Evolutionary conservation across 2,113 vertebrate species (phyloP), one percentile per base, ranked within the genome.

Genomic region (Porphyrio hochstetteri): DNA sequence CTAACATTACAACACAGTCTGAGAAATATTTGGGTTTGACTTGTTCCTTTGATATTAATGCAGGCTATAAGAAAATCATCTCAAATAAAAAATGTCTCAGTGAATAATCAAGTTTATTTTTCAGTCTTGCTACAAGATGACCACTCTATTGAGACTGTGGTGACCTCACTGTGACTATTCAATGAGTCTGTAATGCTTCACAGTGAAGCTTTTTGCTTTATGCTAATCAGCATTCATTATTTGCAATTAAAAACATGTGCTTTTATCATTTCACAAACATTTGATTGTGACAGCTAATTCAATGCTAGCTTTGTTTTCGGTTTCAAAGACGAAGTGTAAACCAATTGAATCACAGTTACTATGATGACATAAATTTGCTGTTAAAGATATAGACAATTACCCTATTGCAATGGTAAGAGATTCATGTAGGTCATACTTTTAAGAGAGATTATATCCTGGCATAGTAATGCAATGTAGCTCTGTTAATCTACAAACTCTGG

Each of bases 211-310:
- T 96, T 98, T 95, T 87, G 59, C 57, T 94, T 94, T 86, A 97
- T 98, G 96, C 60, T 97, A 97, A 98, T 97, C 67, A 96, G 69
- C 42, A 63, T 84, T 86, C 79, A 76, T 91, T 96, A 96, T 81
- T 93, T 97, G 90, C 84, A 96, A 88, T 96, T 94, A 95, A 97
- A 97, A 97, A 55, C 86, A 90, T 87, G 71, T 88, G 90, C 93
- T 97, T 98, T 85, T 86, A 95, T 97, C 94, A 97, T 97, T 96
- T 93, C 88, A 96, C 96, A 98, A 96, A 91, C 83, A 98, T 97
- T 97, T 97, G 95, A 97, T 97, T 97, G 97, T 97, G 78, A 94
- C 55, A 95, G 35, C 52, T 93, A 96, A 96, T 91, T 97, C 94
- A 98, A 97, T 96, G 94, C 84, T 67, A 93, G 40, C 91, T 96